Base-by-base conservation (phyloP, 1,140 invertebrate genomes). In the Heliconius himera region DNA sequence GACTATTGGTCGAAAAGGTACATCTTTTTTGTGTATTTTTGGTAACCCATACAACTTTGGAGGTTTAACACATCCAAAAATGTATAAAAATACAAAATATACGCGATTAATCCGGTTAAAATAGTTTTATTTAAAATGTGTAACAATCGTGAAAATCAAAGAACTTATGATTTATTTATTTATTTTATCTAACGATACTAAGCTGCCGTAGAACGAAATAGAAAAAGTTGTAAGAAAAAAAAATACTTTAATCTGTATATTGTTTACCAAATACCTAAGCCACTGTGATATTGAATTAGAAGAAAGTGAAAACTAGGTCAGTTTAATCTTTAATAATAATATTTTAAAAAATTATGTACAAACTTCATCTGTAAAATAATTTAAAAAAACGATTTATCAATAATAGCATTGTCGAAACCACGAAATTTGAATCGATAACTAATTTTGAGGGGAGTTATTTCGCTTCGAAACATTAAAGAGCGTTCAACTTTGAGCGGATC, bases 371-470 rank as follows among this genome's bases (percentile, higher is more conserved):
- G 4, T 66, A 22, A 66, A 66, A 66, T 66, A 66, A 66, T 26
- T 16, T 22, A 16, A 66, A 66, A 56, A 56, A 66, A 13, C 60
- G 3, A 66, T 66, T 66, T 66, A 66, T 16, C 60, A 66, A 13
- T 66, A 66, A 66, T 26, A 29, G 54, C 22, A 5, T 66, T 66
- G 60, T 66, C 60, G 60, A 66, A 66, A 66, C 60, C 60, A 66
- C 60, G 60, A 66, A 66, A 66, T 66, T 66, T 66, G 60, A 66
- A 66, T 66, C 22, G 22, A 66, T 66, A 66, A 66, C 60, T 22
- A 66, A 66, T 66, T 66, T 66, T 66, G 60, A 29, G n/a, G 60
- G 60, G 26, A 66, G 26, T 66, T 66, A 29, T 13, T 66, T 66
- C 60, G 60, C 60, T 66, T 66, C 26, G 60, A 66, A 66, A 66